Conservation (phyloP, 2,797 vertebrate genomes). For the Neosilurus hyrtlii region DNA sequence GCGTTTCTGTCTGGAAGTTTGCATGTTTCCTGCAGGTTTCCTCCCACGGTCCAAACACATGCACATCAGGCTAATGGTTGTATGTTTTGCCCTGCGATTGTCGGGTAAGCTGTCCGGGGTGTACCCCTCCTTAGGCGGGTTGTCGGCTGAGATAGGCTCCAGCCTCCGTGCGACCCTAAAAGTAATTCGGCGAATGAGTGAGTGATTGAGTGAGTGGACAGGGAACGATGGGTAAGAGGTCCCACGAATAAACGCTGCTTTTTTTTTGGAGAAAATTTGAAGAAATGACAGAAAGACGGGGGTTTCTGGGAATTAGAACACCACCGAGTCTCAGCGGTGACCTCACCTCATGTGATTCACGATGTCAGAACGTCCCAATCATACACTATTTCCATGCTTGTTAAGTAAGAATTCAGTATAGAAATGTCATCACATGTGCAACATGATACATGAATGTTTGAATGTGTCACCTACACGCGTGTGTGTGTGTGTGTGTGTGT, state of each 20-base stretch:
- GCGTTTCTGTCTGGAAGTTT: too few relatives aligned
- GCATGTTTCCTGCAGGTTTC: too few relatives aligned
- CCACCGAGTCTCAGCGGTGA: not conserved
- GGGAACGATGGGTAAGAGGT: slow-evolving; percentile 25
- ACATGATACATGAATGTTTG: slow-evolving; percentile 33
- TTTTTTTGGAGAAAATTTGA: slow-evolving; percentile 4
- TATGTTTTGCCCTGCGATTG: too few relatives aligned
- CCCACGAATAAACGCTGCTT: slow-evolving; percentile 21
- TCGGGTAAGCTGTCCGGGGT: too few relatives aligned
- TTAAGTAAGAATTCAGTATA: not conserved
- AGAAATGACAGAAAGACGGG: slow-evolving; percentile 12
- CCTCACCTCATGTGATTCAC: slow-evolving; percentile 10
- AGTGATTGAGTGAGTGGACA: not conserved
- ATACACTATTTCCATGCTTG: not conserved
- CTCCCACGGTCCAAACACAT: too few relatives aligned
- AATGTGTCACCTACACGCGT: slow-evolving; percentile 18
- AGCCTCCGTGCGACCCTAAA: too few relatives aligned
- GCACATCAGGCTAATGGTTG: too few relatives aligned
- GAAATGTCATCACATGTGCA: not conserved
- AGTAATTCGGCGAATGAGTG: too few relatives aligned
- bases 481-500: slow-evolving; percentile 6
- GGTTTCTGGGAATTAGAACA: slow-evolving; percentile 36
- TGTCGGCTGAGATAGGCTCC: too few relatives aligned
- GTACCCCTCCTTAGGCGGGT: too few relatives aligned
- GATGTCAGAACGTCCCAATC: not conserved